Evolutionary conservation across 37 sponge, comb jelly and placozoan genomes (phyloP).

Genomic region (Crambe crambe): DNA sequence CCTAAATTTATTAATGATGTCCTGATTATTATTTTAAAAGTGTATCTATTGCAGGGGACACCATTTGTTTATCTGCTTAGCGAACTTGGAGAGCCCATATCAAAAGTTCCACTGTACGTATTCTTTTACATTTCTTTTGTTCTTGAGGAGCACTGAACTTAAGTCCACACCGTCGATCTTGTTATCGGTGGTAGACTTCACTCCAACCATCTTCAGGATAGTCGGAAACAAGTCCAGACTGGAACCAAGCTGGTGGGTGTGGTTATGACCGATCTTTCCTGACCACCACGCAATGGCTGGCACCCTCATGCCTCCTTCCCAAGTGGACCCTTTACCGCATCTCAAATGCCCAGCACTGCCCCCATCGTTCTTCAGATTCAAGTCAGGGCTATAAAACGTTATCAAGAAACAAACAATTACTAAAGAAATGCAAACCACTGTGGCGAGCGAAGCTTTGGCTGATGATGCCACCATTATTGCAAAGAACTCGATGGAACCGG

Average conservation of each 20-base stretch:
- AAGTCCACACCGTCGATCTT: constrained; percentile 68
- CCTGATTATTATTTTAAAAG: too few relatives aligned
- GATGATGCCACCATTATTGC: too few relatives aligned
- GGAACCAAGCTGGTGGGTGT: constrained; percentile 46
- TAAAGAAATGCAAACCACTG: too few relatives aligned
- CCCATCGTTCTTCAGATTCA: constrained; percentile 20
- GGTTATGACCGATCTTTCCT: constrained; percentile 34
- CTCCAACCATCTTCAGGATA: constrained; percentile 55
- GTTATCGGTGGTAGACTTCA: constrained; percentile 8
- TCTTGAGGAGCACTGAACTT: constrained; percentile 43
- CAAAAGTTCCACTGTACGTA: too few relatives aligned
- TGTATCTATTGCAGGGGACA: too few relatives aligned
- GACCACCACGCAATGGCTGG: constrained; percentile 74
- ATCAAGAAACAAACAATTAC: too few relatives aligned
- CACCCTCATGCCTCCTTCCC: constrained; percentile 70
- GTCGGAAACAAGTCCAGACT: constrained; percentile 70
- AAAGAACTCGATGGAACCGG: not conserved
- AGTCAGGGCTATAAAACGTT: constrained; percentile 31
- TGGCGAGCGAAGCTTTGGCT: not conserved
- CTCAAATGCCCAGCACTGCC: constrained; percentile 62
- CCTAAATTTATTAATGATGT: too few relatives aligned
- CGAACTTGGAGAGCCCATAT: too few relatives aligned
- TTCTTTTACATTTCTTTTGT: constrained; percentile 29
- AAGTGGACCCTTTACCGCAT: constrained; percentile 75
- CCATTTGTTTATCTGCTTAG: too few relatives aligned